Evolutionary conservation across 2,113 vertebrate species (phyloP), one percentile per base, ranked within the genome.

Genomic region (Geococcyx californianus): DNA sequence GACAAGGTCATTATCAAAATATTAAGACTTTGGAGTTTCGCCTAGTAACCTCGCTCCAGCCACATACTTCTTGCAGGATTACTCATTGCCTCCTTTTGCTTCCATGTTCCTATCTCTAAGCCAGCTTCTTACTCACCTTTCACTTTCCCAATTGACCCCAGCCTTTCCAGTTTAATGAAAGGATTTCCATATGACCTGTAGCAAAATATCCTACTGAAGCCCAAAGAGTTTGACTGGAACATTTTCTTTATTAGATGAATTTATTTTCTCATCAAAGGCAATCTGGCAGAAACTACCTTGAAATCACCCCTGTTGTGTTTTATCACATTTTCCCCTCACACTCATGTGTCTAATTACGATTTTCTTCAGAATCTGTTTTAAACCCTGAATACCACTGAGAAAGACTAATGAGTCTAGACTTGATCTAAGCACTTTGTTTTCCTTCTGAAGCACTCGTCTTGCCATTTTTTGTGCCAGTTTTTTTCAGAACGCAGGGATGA

Each of bases 1-100:
- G 86, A 96, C 84, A 96, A 92, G 86, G 89, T 92, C 84, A 94
- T 94, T 95, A 92, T 78, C 80, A 91, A 96, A 96, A 96, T 92
- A 94, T 75, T 94, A 95, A 92, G 86, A 29, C 80, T 92, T 84
- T 95, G 93, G 91, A 96, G 94, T 84, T 56, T 93, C 3, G 34
- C 89, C 86, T 94, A 40, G 91, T 87, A 90, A 87, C 80, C 42
- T 91, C 86, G 59, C 54, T 96, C 64, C 89, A 91, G 91, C 64
- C 56, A 72, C 64, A 60, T 75, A 81, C 64, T 93, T 95, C 86
- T 93, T 91, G 64, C 60, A 89, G 84, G 73, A 91, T 97, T 97
- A 97, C 84, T 96, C 93, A 96, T 59, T 92, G 89, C 88, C 89
- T 96, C 86, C 93, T 93, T 94, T 92, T 78, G 56, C 80, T 94